Base-by-base conservation (phyloP, 2,888 invertebrate genomes). In the Mellilla xanthometata region DNA sequence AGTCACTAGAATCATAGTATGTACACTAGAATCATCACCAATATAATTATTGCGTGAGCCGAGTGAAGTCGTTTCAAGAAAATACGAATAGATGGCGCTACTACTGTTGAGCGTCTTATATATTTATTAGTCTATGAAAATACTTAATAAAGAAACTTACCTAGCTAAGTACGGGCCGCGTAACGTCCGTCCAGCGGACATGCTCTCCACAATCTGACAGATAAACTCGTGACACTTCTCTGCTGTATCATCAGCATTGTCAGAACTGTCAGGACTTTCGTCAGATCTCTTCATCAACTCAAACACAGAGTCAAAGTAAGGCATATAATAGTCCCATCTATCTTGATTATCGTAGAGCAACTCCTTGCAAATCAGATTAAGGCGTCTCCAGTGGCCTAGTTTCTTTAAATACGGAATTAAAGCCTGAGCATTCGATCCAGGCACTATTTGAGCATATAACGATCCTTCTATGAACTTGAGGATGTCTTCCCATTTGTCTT, bases 121-220 rank as follows among this genome's bases (percentile, higher is more conserved):
- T n/a, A n/a, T n/a, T n/a, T n/a, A n/a, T n/a, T n/a, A n/a, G n/a
- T n/a, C n/a, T n/a, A n/a, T n/a, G n/a, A n/a, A n/a, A n/a, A 15
- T 15, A 5, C 15, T 15, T 15, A 15, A 3, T 3, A 15, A 15
- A 15, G 15, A n/a, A n/a, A 3, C 15, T 19, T 19, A 19, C 15
- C 24, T 92, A 3, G 97, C 97, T 60, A 98, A 89, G 76, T 95
- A 95, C 0, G 97, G 97, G 0, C 96, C 97, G 51, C 97, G 84
- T 15, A 94, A 82, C 11, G 88, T 83, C 50, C 89, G 90, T 11
- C 91, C 80, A 0, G 78, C 65, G 0, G 80, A 65, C 66, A 79
- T 83, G 52, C 86, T 85, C 50, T 92, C 91, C 4, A 92, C 89
- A 12, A 92, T 71, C 59, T 89, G 76, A 58, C 81, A 81, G 19